Base-by-base conservation (phyloP, 2,888 invertebrate species). In the Phengaris alcon region DNA sequence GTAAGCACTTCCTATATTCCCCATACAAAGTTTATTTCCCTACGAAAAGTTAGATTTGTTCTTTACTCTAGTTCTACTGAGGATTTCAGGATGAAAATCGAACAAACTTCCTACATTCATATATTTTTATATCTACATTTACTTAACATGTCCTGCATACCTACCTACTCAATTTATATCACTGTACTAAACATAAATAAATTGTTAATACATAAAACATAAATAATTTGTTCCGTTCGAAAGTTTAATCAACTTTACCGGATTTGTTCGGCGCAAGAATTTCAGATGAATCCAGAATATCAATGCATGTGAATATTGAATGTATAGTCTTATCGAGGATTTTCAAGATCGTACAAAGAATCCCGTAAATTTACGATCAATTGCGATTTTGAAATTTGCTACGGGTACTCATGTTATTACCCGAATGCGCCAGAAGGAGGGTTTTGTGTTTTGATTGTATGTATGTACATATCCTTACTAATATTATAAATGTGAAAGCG, bases 251-350 rank as follows among this genome's bases (percentile, higher is more conserved):
- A 64, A 44, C 6, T 44, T 64, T 44, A 35, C 64, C 44, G 64
- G 64, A 64, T 64, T 64, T 64, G 35, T 64, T 12, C 64, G 35
- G 44, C 12, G 64, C 35, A 64, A 64, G 59, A 22, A 64, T 64
- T 44, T 35, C 12, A 64, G 64, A 64, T 64, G 64, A 64, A 64
- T 64, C 44, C 64, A 35, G 64, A 64, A 64, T 64, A 64, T 64
- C 64, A 35, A 64, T 64, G 64, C 44, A 64, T 12, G 44, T 64
- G 44, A 64, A 64, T 64, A 64, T 64, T 64, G 35, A 35, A 64
- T 64, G 35, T 59, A 22, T 59, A 59, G 59, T 64, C 12, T 64
- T 44, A 64, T 64, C 64, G 64, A 35, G 44, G 6, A 9, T 13
- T 44, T 52, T 64, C 35, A 64, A 64, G 35, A 64, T 44, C 44